Percentiles rank a stretch among this genome's conserved stretches.
These are phyloP conservation scores for rabbit (Oryctolagus cuniculus) DNA, from an alignment of 2,113 vertebrate species.

Conservation along the genomic window DNA sequence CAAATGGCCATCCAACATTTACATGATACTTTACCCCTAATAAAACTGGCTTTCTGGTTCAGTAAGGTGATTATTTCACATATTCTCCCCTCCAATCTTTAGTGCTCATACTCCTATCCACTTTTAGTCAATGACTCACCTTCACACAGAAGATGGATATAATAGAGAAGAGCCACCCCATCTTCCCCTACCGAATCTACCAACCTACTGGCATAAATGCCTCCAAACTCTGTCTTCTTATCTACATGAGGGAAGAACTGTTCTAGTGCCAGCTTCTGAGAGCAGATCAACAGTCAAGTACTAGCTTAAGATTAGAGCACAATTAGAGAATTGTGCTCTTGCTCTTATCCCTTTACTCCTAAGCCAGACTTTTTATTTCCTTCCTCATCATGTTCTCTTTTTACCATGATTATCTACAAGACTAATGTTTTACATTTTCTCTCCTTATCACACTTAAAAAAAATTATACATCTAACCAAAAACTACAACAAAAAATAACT, in stretches of 20 bases:
- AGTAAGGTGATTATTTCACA: not conserved
- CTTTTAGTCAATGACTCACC: not conserved
- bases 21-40: slow-evolving; percentile 24
- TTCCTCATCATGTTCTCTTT: slow-evolving; percentile 32
- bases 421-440: slow-evolving; percentile 7
- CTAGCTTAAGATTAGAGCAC: too few species aligned
- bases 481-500: not conserved
- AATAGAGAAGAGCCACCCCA: not conserved
- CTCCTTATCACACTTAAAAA: not conserved
- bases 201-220: not conserved
- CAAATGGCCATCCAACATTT: not conserved
- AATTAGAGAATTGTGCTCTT: not conserved
- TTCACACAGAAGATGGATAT: slow-evolving; percentile 8
- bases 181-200: slow-evolving; percentile 26
- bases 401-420: not conserved
- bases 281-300: too few species aligned
- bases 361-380: slow-evolving; percentile 27
- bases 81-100: not conserved
- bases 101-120: not conserved
- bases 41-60: slow-evolving; percentile 8
- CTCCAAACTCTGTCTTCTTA: not conserved
- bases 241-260: not conserved
- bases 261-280: not conserved
- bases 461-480: not conserved
- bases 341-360: not conserved